Evolutionary conservation across 2,113 vertebrate species (phyloP), one percentile per base, ranked within the genome.

Genomic region (Apeltes quadracus): DNA sequence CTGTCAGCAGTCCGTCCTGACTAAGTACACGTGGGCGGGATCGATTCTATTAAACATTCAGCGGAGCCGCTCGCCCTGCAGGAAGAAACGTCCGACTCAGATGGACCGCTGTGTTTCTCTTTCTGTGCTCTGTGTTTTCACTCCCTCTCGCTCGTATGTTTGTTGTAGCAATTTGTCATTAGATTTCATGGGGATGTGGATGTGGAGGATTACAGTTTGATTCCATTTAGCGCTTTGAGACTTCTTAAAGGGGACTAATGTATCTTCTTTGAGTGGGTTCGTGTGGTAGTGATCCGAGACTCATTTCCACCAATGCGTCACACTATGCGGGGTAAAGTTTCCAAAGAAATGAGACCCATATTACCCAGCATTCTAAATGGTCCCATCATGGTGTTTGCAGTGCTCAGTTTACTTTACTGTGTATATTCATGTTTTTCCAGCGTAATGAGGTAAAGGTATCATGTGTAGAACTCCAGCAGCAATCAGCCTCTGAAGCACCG

Each of bases 1-100:
- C 78, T 84, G 83, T 80, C 74, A 73, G 77, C 72, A 38, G 70
- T n/a, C 71, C 20, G 56, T 76, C 71, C 63, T 46, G 34, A 72
- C 73, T 69, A 61, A 84, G 79, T 58, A 69, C 68, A 72, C 72
- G 76, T 74, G 78, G 71, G 71, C 66, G 66, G 81, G 84, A 90
- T 88, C 82, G 84, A 87, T 83, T 73, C 67, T 70, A 84, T 91
- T 79, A 88, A 89, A 88, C 79, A 86, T 89, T 86, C 81, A 86
- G 68, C 69, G 81, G 73, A 1, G 67, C 63, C 81, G 61, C 69
- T 86, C 39, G 10, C 38, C 3, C 38, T 39, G 10, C n/a, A n/a
- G n/a, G n/a, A n/a, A n/a, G n/a, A n/a, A n/a, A n/a, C n/a, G n/a
- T n/a, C n/a, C n/a, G n/a, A n/a, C n/a, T n/a, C n/a, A n/a, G n/a